Conservation (phyloP, 1,140 invertebrate species). For the Arion vulgaris region DNA sequence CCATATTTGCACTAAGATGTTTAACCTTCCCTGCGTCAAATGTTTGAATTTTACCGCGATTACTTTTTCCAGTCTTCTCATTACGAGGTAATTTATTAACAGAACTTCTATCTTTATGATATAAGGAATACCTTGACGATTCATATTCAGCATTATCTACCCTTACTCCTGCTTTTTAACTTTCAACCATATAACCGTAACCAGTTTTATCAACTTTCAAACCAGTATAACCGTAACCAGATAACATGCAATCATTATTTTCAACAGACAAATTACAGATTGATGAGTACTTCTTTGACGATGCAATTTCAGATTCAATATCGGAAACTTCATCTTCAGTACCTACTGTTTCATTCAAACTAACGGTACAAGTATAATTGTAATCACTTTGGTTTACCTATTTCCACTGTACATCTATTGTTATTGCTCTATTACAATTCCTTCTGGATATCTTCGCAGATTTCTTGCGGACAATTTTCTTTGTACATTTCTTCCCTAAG, state of each 20-base stretch:
- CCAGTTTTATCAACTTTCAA: not conserved
- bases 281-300: not conserved
- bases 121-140: not conserved
- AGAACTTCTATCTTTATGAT: not conserved
- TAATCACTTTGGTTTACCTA: not conserved
- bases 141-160: not conserved
- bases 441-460: not conserved
- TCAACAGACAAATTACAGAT: not conserved
- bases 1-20: not conserved
- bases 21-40: not conserved
- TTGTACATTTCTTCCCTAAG: constrained; percentile 32
- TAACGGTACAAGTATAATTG: constrained; percentile 27
- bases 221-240: not conserved
- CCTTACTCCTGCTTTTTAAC: too few relatives aligned
- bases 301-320: constrained; percentile 37
- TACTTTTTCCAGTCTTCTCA: not conserved
- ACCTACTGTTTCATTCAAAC: constrained; percentile 40
- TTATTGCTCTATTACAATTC: not conserved
- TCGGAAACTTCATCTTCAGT: constrained; percentile 42
- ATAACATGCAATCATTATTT: too few relatives aligned
- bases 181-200: too few relatives aligned
- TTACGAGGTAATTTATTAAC: not conserved
- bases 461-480: not conserved
- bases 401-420: not conserved
- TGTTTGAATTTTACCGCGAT: not conserved